Conservation (phyloP, 1,140 invertebrate genomes). For the Heliconius hewitsoni region DNA sequence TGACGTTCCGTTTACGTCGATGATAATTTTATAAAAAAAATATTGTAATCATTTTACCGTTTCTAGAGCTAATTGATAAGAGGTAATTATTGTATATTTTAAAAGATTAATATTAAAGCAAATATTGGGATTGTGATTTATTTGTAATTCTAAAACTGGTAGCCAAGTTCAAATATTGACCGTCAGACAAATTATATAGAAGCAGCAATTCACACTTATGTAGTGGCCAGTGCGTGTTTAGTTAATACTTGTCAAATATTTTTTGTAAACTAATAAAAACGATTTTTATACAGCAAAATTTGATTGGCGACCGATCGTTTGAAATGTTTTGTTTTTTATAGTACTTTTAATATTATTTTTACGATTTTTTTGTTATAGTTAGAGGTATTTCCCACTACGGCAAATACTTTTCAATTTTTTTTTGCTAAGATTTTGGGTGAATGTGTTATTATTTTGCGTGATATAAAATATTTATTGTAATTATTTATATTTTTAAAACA, state of each 20-base stretch:
- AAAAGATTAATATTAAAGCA: not conserved
- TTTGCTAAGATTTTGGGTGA: too few species aligned
- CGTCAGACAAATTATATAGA: not conserved
- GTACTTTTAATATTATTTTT: too few species aligned
- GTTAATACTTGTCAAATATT: not conserved
- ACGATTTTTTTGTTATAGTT: not conserved
- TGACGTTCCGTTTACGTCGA: not conserved
- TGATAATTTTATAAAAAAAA: not conserved
- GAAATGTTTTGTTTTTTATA: not conserved
- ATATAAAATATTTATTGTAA: too few species aligned
- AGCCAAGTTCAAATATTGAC: not conserved
- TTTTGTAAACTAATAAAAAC: not conserved
- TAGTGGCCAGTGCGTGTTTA: not conserved
- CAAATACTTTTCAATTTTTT: not conserved
- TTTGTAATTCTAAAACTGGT: not conserved
- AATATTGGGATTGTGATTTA: not conserved
- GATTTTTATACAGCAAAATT: not conserved
- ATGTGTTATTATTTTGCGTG: too few species aligned
- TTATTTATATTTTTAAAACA: too few species aligned
- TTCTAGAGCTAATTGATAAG: not conserved
- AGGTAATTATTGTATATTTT: not conserved
- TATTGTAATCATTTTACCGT: not conserved
- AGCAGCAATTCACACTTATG: not conserved
- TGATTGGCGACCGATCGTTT: not conserved
- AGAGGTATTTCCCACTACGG: not conserved